Base-by-base conservation (phyloP, 2,113 vertebrate genomes). In the Haemorhous mexicanus region DNA sequence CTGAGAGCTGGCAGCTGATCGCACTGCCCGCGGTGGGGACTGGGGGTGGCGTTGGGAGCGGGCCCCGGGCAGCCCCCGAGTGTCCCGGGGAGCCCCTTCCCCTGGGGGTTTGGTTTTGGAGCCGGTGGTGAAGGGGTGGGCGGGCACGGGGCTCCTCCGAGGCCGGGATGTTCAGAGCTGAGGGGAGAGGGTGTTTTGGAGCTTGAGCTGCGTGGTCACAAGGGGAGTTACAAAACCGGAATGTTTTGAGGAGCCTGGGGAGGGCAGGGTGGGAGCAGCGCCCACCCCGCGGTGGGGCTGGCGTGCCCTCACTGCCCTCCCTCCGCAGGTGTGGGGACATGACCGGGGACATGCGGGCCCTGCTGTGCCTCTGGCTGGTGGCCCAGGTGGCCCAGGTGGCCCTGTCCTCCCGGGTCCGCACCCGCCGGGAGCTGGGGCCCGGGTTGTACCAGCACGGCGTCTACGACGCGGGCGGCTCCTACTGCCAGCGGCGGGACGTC, bases 391-490 rank as follows among this genome's bases (percentile, higher is more conserved):
- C 50, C 26, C 50, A 16, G 50, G 50, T 52, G 50, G 52, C 52
- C 52, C 16, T 9, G 83, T 76, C 72, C 8, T 62, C 41, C 18
- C 89, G 80, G 33, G 49, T 84, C 2, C 98, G 98, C 4, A 93
- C 73, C 37, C 98, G 98, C 56, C 96, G 98, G 78, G 98, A 99
- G 53, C 97, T 99, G 19, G 97, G 97, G 1, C 98, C 98, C 1
- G 98, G 98, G 0, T 92, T 99, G 80, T 99, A 99, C 52, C 85
- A 97, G 44, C 97, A 97, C 2, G 99, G 99, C 27, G 99, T 99
- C 80, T 98, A 98, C 78, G 99, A 99, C 28, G 99, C 99, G 0
- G 96, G 91, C 0, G 99, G 99, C 47, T 98, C 98, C 3, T 99
- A 99, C 97, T 99, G 99, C 94, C 75, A 98, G 94, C 97, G 97